phyloP scores from a whole-genome alignment of 2,888 invertebrate species.

The Leptarthrus brevirostris region DNA sequence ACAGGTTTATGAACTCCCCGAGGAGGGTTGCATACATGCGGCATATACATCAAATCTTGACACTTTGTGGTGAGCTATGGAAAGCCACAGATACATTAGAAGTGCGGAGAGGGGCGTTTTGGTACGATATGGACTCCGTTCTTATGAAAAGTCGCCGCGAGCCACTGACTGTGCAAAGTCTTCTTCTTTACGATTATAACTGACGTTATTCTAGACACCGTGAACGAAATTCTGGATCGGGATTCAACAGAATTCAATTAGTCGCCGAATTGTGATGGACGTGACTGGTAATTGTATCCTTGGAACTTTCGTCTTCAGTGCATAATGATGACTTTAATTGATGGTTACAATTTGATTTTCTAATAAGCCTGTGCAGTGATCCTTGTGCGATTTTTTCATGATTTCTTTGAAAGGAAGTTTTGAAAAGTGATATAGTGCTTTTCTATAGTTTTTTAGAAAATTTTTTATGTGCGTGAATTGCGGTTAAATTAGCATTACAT shows the following conservation, averaged over 20 bases:
- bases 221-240: slow-evolving; percentile 6
- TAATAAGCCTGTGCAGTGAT: neutral
- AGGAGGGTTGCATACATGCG: slow-evolving; percentile 1
- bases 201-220: neutral
- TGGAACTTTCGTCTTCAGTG: neutral
- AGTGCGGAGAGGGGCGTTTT: slow-evolving; percentile 6
- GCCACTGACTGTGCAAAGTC: slow-evolving; percentile 51
- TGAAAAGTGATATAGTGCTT: neutral
- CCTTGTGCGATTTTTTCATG: neutral
- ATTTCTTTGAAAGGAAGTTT: slow-evolving; percentile 1
- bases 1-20: slow-evolving; percentile 30
- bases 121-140: neutral
- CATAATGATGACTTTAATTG: slow-evolving; percentile 26
- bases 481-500: slow-evolving; percentile 54
- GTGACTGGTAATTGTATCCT: slow-evolving; percentile 48
- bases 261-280: slow-evolving; percentile 52
- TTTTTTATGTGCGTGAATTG: slow-evolving; percentile 31
- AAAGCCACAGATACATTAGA: slow-evolving; percentile 63
- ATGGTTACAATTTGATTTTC: slow-evolving; percentile 4
- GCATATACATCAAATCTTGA: slow-evolving; percentile 61
- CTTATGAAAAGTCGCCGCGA: slow-evolving; percentile 51
- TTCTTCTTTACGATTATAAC: slow-evolving; percentile 24
- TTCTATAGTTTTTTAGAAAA: neutral
- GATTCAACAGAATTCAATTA: slow-evolving; percentile 51
- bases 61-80: slow-evolving; percentile 68